Evolutionary conservation across 2,797 vertebrate species (phyloP).

Genomic region (Paedocypris micromegethes): DNA sequence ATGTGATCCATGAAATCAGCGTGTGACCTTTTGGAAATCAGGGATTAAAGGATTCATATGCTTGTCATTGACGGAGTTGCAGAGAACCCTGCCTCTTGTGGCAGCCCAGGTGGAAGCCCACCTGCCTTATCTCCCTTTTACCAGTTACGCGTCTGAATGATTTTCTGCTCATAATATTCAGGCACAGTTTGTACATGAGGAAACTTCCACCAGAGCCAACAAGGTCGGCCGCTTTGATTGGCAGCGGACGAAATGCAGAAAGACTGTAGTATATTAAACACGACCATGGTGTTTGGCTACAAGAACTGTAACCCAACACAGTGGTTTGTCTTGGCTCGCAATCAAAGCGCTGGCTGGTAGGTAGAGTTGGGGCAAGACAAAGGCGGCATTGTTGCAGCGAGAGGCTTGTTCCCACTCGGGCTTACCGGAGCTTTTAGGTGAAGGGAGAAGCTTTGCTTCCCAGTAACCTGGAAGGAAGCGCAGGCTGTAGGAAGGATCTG

Average conservation of each 20-base stretch:
- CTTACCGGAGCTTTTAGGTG: slow-evolving; percentile 63
- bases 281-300: slow-evolving; percentile 79
- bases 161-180: slow-evolving; percentile 55
- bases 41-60: slow-evolving; percentile 37
- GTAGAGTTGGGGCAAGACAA: slow-evolving; percentile 78
- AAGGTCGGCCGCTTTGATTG: slow-evolving; percentile 64
- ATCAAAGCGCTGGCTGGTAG: slow-evolving; percentile 80
- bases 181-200: slow-evolving; percentile 66
- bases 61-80: slow-evolving; percentile 18
- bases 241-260: slow-evolving; percentile 74
- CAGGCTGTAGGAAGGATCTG: slow-evolving; percentile 58
- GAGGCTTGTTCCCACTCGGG: slow-evolving; percentile 71
- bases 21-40: slow-evolving; percentile 25
- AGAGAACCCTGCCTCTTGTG: not conserved
- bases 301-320: slow-evolving; percentile 80
- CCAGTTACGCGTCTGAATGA: slow-evolving; percentile 41
- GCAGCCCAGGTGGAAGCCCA: slow-evolving; percentile 9
- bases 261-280: slow-evolving; percentile 82
- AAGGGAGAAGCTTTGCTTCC: slow-evolving; percentile 62
- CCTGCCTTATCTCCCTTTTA: slow-evolving; percentile 25
- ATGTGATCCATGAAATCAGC: slow-evolving; percentile 21
- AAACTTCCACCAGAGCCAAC: slow-evolving; percentile 57
- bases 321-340: slow-evolving; percentile 81
- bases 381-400: slow-evolving; percentile 76
- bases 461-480: slow-evolving; percentile 63